Evolutionary conservation across 2,888 invertebrate genomes (phyloP), one percentile per base, ranked within the genome.

Genomic region (Sussaba pulchella): DNA sequence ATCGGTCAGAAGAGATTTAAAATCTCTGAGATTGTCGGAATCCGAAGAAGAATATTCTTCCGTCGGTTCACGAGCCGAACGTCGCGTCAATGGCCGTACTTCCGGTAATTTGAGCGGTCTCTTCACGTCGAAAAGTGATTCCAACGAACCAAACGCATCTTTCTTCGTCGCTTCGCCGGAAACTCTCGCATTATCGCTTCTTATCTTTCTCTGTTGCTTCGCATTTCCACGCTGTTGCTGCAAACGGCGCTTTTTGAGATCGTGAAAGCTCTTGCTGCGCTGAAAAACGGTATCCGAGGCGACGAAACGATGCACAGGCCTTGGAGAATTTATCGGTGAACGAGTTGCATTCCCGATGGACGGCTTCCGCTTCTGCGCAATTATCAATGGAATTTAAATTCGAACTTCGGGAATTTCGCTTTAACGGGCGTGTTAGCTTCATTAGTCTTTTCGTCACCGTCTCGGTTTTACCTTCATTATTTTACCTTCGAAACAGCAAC

Each of bases 401-500:
- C 31, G 31, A 31, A 6, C 6, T 31, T 31, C 31, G 6, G 31
- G 6, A 31, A 31, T 5, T 31, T 31, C 31, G 31, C 6, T 5
- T 10, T 2, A 43, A 10, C 9, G 4, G 2, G 43, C 10, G 10
- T 3, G 3, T 19, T 52, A 19, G 59, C n/a, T 52, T n/a, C 31
- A 14, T 54, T 9, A 52, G 2, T 39, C 43, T 21, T 36, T 39
- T 69, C 5, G 74, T 19, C 54, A 45, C 57, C 43, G 39, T 50
- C n/a, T 64, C 5, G 69, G 26, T 85, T 89, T 89, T 89, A 89
- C 89, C 89, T 89, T 89, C 89, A 89, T 89, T 86, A 83, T 89
- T 89, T 89, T 89, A 89, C 89, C 89, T 89, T 89, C 88, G 84
- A 87, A 84, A 87, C 81, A 82, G 88, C 85, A 85, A 77, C 81